Conservation (phyloP, 2,113 vertebrate species). For the Gadus macrocephalus region DNA sequence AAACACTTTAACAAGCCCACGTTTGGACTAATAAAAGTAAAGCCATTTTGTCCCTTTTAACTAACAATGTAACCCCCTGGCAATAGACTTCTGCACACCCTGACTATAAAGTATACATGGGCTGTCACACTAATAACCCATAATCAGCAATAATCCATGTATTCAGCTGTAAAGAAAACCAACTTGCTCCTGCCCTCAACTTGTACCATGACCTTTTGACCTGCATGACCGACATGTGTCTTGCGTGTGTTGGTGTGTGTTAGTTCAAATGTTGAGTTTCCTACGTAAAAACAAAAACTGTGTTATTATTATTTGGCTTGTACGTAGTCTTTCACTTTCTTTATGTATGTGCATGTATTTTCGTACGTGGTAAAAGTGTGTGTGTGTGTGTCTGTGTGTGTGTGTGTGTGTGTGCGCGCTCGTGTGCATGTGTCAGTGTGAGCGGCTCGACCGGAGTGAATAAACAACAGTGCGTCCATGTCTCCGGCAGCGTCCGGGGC, state of each 20-base stretch:
- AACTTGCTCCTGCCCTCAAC: slow-evolving; percentile 27
- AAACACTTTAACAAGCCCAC: too few species aligned
- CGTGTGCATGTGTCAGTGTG: slow-evolving; percentile 27
- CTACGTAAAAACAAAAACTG: slow-evolving; percentile 33
- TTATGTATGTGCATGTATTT: too few species aligned
- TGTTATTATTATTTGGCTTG: too few species aligned
- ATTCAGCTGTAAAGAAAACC: too few species aligned
- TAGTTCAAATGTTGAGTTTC: slow-evolving; percentile 32
- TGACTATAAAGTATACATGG: too few species aligned
- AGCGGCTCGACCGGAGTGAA: background rate
- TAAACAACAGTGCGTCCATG: slow-evolving; percentile 7
- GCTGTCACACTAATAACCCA: too few species aligned
- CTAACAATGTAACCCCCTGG: too few species aligned
- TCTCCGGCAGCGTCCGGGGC: slow-evolving; percentile 68
- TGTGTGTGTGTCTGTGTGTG: slow-evolving; percentile 29
- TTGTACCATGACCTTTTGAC: slow-evolving; percentile 36
- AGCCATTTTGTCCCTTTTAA: too few species aligned
- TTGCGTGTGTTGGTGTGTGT: background rate
- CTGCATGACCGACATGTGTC: slow-evolving; percentile 57
- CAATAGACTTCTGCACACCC: too few species aligned
- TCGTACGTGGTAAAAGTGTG: background rate
- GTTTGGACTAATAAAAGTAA: too few species aligned
- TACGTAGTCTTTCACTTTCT: too few species aligned
- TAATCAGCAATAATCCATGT: too few species aligned
- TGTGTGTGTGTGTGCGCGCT: slow-evolving; percentile 32